These are phyloP conservation scores for Euphonia xanthogaster DNA, from an alignment of 2,797 vertebrate species.

Conservation along the genomic window DNA sequence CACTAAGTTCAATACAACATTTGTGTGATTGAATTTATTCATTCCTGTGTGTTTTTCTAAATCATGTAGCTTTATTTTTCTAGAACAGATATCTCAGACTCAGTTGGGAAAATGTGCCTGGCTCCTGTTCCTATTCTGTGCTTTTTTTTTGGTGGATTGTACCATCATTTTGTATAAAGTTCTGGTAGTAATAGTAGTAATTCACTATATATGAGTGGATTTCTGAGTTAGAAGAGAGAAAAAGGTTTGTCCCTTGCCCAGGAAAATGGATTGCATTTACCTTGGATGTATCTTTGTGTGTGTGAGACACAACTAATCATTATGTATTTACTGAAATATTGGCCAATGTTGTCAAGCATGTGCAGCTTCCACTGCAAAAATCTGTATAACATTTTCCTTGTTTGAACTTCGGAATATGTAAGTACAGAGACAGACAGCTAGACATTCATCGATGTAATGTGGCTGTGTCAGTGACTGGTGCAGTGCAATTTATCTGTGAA, in stretches of 20 bases:
- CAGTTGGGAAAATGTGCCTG: neutral
- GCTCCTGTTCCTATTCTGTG: neutral
- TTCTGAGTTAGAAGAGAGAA: neutral
- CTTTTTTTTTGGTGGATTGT: neutral
- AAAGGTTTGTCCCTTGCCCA: neutral
- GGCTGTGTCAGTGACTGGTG: neutral
- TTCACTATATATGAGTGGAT: neutral
- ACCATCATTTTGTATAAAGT: neutral
- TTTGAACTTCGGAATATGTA: neutral
- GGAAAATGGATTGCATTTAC: neutral
- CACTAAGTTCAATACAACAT: neutral
- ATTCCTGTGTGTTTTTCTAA: neutral
- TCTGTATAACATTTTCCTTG: neutral
- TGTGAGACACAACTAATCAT: neutral
- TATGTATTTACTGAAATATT: neutral
- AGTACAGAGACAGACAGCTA: neutral
- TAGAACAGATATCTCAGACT: neutral
- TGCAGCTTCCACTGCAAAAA: neutral
- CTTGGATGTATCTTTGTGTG: neutral
- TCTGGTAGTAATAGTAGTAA: neutral
- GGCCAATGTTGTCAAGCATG: neutral
- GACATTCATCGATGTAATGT: neutral
- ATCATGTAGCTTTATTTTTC: neutral
- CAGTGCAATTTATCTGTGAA: neutral
- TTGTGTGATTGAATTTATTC: neutral